These are phyloP conservation scores for Synergus japonicus DNA, from an alignment of 2,888 invertebrate species.

Conservation along the genomic window DNA sequence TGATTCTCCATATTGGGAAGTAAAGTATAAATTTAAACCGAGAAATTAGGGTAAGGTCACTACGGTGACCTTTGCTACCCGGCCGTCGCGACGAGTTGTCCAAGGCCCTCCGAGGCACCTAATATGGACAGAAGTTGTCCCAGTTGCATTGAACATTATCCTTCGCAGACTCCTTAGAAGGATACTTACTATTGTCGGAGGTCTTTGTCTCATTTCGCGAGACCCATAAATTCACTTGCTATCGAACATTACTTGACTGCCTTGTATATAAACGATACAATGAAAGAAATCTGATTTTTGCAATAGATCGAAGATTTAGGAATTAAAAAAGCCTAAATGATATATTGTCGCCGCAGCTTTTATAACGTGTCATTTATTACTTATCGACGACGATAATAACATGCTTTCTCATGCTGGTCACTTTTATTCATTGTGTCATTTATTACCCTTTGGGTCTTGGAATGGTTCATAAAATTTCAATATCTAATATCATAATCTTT, in stretches of 20 bases:
- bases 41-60: constrained; percentile 73
- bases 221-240: constrained; percentile 32
- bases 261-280: constrained; percentile 13
- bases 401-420: constrained; percentile 7
- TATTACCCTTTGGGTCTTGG: neutral
- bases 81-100: constrained; percentile 57
- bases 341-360: constrained; percentile 13
- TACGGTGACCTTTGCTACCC: constrained; percentile 64
- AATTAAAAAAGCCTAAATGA: constrained; percentile 25
- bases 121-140: constrained; percentile 68
- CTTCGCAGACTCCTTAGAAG: constrained; percentile 69
- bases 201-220: constrained; percentile 59
- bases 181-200: constrained; percentile 56
- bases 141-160: constrained; percentile 69
- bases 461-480: constrained; percentile 4
- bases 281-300: constrained; percentile 27
- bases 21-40: neutral
- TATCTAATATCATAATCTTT: neutral
- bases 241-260: constrained; percentile 30
- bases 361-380: constrained; percentile 21
- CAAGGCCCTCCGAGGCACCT: constrained; percentile 65
- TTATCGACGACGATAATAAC: constrained; percentile 20
- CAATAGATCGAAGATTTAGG: constrained; percentile 1
- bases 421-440: constrained; percentile 34
- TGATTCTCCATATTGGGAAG: constrained; percentile 30